These are phyloP conservation scores for Strix occidentalis DNA, from an alignment of 2,797 vertebrate species.

Conservation along the genomic window DNA sequence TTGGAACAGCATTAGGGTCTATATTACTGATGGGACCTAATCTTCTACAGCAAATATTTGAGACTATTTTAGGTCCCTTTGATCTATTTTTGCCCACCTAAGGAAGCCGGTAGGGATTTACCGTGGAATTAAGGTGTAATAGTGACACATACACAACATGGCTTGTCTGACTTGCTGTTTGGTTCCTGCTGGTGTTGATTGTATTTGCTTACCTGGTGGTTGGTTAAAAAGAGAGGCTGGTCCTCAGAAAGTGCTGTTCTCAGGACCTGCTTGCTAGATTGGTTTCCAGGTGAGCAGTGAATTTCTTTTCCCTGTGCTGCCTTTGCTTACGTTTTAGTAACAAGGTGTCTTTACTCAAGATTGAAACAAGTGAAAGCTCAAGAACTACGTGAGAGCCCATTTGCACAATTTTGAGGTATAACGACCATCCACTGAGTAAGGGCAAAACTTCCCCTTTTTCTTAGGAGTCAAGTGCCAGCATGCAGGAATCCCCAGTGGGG, in stretches of 20 bases:
- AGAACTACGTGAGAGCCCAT: neutral
- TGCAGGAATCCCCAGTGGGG: neutral
- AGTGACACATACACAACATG: neutral
- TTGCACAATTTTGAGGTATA: neutral
- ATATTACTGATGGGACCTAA: neutral
- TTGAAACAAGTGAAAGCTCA: neutral
- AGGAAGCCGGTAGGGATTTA: neutral
- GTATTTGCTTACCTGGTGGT: neutral
- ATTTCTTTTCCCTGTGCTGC: neutral
- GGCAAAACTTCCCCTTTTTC: neutral
- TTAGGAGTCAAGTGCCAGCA: neutral
- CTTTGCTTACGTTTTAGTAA: neutral
- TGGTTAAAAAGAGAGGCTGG: neutral
- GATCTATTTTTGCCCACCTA: neutral
- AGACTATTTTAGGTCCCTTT: neutral
- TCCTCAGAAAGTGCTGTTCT: neutral
- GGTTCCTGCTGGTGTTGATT: neutral
- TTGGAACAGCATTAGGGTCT: neutral
- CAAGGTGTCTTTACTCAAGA: neutral
- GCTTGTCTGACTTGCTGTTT: neutral
- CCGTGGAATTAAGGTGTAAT: neutral
- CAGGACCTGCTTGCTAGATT: neutral
- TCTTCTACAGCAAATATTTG: neutral
- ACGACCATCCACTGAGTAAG: neutral
- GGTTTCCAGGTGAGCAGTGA: neutral